These are phyloP conservation scores for Cerceris rybyensis DNA, from an alignment of 2,888 invertebrate genomes.

Conservation along the genomic window DNA sequence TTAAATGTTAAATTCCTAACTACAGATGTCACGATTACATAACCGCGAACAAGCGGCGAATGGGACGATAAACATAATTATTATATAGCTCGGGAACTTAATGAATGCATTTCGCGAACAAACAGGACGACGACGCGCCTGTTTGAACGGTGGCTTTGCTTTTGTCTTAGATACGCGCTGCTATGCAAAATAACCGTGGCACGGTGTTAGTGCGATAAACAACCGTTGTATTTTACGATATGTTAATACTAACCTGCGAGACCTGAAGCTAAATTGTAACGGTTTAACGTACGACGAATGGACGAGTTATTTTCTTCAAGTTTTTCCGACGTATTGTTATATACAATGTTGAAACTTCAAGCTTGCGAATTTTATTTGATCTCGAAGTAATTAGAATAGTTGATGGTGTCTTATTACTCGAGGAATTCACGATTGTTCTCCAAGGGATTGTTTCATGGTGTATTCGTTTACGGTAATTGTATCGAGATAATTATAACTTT, in stretches of 20 bases:
- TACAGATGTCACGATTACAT: slow-evolving; percentile 41
- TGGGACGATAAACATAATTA: slow-evolving; percentile 52
- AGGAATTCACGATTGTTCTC: too few species aligned
- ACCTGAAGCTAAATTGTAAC: background rate
- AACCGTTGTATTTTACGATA: background rate
- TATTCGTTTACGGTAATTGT: background rate
- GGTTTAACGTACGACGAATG: background rate
- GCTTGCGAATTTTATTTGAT: too few species aligned
- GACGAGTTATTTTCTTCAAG: background rate
- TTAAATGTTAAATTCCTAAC: slow-evolving; percentile 45
- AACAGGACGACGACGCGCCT: slow-evolving; percentile 14
- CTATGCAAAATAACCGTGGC: background rate
- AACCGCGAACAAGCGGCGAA: slow-evolving; percentile 42
- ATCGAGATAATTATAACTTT: background rate
- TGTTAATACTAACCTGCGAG: background rate
- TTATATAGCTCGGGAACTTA: slow-evolving; percentile 22
- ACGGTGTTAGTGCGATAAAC: background rate
- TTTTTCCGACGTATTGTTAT: too few species aligned
- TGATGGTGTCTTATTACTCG: too few species aligned
- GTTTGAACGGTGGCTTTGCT: slow-evolving; percentile 11
- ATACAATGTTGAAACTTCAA: too few species aligned
- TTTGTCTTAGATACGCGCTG: slow-evolving; percentile 8
- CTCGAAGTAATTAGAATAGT: too few species aligned
- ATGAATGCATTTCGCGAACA: slow-evolving; percentile 26
- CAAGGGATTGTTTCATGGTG: too few species aligned